Evolutionary conservation across 2,113 vertebrate genomes (phyloP), one percentile per base, ranked within the genome.

Genomic region (Thinocorus orbignyianus): DNA sequence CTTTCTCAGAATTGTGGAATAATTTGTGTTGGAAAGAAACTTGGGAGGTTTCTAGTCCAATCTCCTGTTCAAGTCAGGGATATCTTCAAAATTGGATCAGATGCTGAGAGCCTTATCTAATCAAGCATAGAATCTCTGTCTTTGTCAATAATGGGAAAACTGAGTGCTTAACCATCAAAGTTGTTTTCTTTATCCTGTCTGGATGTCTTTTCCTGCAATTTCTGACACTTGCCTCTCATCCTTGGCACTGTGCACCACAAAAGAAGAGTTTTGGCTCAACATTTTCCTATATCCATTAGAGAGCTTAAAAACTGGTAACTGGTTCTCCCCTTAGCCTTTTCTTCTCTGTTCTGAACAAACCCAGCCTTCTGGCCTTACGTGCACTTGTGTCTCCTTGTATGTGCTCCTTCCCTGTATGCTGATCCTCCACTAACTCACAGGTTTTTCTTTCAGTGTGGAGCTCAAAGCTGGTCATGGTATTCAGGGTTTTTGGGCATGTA

Each of bases 1-100:
- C 81, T 94, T 94, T 89, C 83, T 85, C 11, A 91, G 69, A 86
- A 91, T 4, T n/a, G 61, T 74, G 57, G 37, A 86, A 81, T 86
- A 52, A 93, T 91, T 87, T 48, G 78, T 73, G 61, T 61, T 85
- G 61, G 39, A 81, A 77, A 72, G 71, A 86, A 90, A 86, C 62
- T 26, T 74, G 31, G 58, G 60, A 84, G 33, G 48, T 78, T 60
- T 92, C 35, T 91, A 64, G 51, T 74, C 42, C 77, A 81, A 58
- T 30, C 46, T 66, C 41, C 68, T 71, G 71, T 76, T 54, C 0
- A 0, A 81, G 78, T 46, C 80, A 90, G 55, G 49, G 60, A 73
- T 83, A 90, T 74, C 60, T 81, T 66, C 37, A 92, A 73, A 83
- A 86, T 33, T 0, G 1, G 55, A 60, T 86, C 46, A 83, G 55